Evolutionary conservation across 2,113 vertebrate species (phyloP).

Genomic region (Platysteira castanea): DNA sequence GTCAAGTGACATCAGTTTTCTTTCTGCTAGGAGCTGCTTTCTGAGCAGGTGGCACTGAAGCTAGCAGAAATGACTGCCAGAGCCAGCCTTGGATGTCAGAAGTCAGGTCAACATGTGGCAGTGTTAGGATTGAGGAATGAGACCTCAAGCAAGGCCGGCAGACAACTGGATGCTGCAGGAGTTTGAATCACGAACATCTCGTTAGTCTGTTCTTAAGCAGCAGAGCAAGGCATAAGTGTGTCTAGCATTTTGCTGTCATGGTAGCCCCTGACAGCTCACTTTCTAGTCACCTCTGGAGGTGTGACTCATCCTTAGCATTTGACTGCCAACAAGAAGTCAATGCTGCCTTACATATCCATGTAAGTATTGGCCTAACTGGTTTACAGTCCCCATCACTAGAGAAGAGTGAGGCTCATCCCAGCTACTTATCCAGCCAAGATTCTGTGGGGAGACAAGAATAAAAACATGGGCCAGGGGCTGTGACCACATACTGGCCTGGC

Average conservation of each 20-base stretch:
- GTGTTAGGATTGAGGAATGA: not conserved
- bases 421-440: not conserved
- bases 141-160: not conserved
- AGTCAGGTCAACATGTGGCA: not conserved
- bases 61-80: not conserved
- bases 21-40: not conserved
- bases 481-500: not conserved
- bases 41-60: rapidly evolving
- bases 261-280: not conserved
- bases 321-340: not conserved
- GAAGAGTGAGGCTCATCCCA: not conserved
- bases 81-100: not conserved
- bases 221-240: not conserved
- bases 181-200: not conserved
- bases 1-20: not conserved
- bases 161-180: not conserved
- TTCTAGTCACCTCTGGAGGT: not conserved
- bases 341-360: rapidly evolving
- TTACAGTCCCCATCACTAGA: not conserved
- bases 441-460: not conserved
- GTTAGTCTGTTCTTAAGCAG: not conserved
- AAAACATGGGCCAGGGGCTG: not conserved
- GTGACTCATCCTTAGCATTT: not conserved
- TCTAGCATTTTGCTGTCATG: not conserved
- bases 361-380: not conserved